Percentiles rank a stretch among this genome's conserved stretches.
Conservation (phyloP, 2,113 vertebrate genomes). For the Vidua macroura region DNA sequence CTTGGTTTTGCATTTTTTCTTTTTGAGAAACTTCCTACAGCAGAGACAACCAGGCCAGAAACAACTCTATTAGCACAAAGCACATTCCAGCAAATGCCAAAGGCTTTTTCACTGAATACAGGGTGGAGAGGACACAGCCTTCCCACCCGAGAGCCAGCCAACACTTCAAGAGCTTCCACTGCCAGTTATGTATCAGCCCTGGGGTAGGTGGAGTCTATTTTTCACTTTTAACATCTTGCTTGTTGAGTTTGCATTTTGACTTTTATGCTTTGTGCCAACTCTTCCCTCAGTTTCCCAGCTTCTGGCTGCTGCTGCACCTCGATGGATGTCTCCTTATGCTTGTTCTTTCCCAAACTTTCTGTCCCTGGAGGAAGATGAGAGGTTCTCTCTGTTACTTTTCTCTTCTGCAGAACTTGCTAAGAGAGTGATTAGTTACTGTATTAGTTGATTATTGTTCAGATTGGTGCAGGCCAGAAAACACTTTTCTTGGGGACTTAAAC, state of each 20-base stretch:
- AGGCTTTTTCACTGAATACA: background rate
- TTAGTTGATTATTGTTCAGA: background rate
- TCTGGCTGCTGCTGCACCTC: background rate
- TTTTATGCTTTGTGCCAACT: background rate
- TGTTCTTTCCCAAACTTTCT: rapidly evolving
- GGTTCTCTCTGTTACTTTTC: background rate
- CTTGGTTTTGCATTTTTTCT: background rate
- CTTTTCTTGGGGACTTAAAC: background rate
- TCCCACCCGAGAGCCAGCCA: background rate
- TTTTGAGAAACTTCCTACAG: background rate
- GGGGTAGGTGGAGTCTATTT: background rate
- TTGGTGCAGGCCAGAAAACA: background rate
- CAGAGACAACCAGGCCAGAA: background rate
- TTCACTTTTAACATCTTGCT: background rate
- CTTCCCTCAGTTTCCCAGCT: background rate
- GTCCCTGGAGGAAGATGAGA: background rate
- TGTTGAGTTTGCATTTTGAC: background rate
- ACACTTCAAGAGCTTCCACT: background rate
- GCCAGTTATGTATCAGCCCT: background rate
- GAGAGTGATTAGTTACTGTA: background rate
- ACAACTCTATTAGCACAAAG: background rate
- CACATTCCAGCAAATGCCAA: background rate
- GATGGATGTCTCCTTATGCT: background rate
- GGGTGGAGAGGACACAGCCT: background rate
- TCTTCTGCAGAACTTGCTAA: background rate